Evolutionary conservation across 2,797 vertebrate species (phyloP).

Genomic region (Vultur gryphus): DNA sequence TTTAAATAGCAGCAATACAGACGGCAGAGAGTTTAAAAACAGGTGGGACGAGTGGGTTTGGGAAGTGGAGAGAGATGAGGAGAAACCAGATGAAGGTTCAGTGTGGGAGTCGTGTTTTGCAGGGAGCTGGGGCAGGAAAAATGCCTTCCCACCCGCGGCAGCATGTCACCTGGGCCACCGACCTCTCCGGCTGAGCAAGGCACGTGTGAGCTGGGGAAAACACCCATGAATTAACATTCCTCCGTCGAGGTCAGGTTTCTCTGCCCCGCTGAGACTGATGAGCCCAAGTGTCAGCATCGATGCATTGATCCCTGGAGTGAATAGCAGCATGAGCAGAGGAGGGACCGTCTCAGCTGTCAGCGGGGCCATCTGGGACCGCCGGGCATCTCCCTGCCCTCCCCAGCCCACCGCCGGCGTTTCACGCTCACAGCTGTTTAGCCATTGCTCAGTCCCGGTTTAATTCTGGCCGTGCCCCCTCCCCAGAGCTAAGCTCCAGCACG

Average conservation of each 20-base stretch:
- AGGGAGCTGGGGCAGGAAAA: neutral
- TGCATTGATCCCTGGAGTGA: neutral
- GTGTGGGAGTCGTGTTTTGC: neutral
- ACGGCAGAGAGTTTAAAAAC: neutral
- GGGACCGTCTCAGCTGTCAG: conserved; percentile 66
- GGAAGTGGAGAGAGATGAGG: neutral
- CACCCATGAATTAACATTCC: neutral
- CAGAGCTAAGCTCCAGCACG: conserved; percentile 29
- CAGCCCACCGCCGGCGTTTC: neutral
- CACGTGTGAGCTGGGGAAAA: neutral
- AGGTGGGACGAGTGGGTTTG: neutral
- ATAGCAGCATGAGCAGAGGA: neutral
- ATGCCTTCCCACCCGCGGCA: neutral
- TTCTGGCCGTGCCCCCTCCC: neutral
- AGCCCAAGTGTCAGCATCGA: conserved; percentile 69
- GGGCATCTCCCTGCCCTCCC: neutral
- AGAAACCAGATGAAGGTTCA: neutral
- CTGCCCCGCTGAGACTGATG: conserved; percentile 58
- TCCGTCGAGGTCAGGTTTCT: conserved; percentile 26
- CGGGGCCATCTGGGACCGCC: conserved; percentile 64
- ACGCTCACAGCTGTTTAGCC: conserved; percentile 37
- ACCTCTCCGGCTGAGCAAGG: accelerated
- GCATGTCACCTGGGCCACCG: neutral
- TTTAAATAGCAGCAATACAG: neutral
- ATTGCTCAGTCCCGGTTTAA: neutral